Evolutionary conservation across 2,888 invertebrate species (phyloP), one percentile per base, ranked within the genome.

Genomic region (Uropetala carovei): DNA sequence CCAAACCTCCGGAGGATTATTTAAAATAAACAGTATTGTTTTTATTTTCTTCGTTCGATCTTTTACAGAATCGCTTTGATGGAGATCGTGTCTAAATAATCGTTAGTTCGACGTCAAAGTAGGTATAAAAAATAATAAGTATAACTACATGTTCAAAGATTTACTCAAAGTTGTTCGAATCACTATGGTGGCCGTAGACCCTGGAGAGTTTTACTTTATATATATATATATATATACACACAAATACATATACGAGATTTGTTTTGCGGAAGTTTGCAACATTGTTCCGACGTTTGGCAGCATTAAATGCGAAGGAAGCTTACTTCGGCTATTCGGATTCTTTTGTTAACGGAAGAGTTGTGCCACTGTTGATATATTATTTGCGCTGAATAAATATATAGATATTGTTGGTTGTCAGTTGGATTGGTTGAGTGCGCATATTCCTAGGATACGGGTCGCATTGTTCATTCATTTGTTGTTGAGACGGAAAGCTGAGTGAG

Each of bases 371-470:
- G 43, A 43, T 43, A 3, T 43, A 43, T 43, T 43, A 43, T 43
- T 43, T 43, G 43, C 43, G 43, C 43, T 43, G 43, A 43, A 43
- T 43, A 43, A 43, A 43, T 43, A 43, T 43, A 43, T 43, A 43
- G 1, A 43, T 43, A 43, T 43, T 3, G 13, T 75, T 13, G 13
- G 27, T 27, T 75, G 75, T 75, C 75, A 13, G 14, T 14, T 27
- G 75, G 75, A 22, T 75, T 75, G 75, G 75, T 27, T 27, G 10
- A 22, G 75, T 75, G 27, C 22, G 75, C 75, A 75, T 75, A 75
- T 14, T 27, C 27, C 75, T 22, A 75, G 75, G 75, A 75, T 75
- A 75, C 75, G 75, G 75, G 75, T 75, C 75, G 75, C 75, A 22
- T 75, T 75, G n/a, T 75, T 75, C 22, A 27, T 75, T 75, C 10